These are phyloP conservation scores for Chalcis sispes DNA, from an alignment of 2,888 invertebrate species.

Conservation along the genomic window DNA sequence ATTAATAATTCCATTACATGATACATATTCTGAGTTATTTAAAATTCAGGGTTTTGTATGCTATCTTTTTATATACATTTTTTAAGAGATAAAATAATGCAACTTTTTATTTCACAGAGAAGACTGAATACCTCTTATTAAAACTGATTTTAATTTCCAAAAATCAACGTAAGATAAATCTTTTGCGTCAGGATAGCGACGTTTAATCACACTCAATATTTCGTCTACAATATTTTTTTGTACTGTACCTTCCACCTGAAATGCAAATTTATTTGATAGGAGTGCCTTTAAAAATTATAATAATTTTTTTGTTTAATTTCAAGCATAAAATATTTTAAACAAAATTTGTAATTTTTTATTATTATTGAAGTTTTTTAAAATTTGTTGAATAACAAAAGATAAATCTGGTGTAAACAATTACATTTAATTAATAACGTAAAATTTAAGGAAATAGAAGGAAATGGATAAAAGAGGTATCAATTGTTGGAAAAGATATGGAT, in stretches of 20 bases:
- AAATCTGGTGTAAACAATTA: no score
- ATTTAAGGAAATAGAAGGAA: no score
- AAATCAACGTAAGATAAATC: constrained; percentile 62
- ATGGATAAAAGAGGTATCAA: no score
- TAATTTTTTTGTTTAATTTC: no score
- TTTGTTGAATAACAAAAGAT: no score
- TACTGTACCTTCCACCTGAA: constrained; percentile 63
- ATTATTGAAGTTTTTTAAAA: no score
- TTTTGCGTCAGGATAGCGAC: constrained; percentile 53
- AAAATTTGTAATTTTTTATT: no score
- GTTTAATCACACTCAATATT: constrained; percentile 58
- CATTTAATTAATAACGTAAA: no score
- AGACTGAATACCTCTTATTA: constrained; percentile 67
- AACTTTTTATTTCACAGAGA: constrained; percentile 59
- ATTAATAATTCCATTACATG: constrained; percentile 7
- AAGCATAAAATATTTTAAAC: no score
- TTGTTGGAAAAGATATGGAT: no score
- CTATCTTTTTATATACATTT: background rate
- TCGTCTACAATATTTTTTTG: constrained; percentile 65
- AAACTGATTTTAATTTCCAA: constrained; percentile 64
- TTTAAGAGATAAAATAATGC: background rate
- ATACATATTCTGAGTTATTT: background rate
- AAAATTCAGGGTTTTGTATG: background rate
- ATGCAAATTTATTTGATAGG: constrained; percentile 40
- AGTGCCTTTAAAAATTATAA: no score